A percentile compares a stretch with the other conserved stretches of the same genome.
Evolutionary conservation across 2,888 invertebrate species (phyloP).

Genomic region (Hyles lineata): DNA sequence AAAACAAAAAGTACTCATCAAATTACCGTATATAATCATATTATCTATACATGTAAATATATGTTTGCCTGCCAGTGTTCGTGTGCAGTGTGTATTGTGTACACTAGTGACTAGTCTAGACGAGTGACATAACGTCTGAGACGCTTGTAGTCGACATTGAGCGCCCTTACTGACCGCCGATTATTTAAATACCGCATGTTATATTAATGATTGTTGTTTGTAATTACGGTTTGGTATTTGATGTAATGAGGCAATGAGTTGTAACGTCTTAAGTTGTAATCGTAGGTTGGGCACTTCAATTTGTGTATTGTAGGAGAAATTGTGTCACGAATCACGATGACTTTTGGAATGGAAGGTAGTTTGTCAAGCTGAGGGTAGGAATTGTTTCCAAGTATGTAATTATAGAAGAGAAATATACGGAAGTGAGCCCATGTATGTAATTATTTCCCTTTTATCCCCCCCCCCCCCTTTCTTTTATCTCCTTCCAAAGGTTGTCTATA

Average conservation of each 20-base stretch:
- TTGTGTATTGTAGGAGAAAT: too few species aligned
- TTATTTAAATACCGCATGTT: conserved; percentile 1
- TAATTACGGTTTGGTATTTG: background rate
- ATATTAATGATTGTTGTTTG: background rate
- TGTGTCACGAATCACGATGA: too few species aligned
- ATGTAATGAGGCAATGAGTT: too few species aligned
- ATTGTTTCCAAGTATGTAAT: too few species aligned
- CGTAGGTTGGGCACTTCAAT: background rate
- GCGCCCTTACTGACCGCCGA: background rate
- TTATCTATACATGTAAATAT: conserved; percentile 41
- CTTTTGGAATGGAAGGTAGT: too few species aligned
- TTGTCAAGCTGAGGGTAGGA: too few species aligned
- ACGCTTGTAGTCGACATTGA: conserved; percentile 33
- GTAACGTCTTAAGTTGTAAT: background rate
- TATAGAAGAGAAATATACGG: too few species aligned
- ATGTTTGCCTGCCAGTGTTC: conserved; percentile 45
- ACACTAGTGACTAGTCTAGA: conserved; percentile 50
- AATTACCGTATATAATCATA: conserved; percentile 31
- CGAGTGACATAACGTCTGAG: conserved; percentile 63
- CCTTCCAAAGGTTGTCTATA: too few species aligned
- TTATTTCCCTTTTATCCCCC: too few species aligned
- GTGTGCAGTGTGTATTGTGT: conserved; percentile 25
- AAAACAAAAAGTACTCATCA: conserved; percentile 28
- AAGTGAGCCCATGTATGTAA: too few species aligned
- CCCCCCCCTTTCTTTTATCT: too few species aligned